Conservation (phyloP, 2,797 vertebrate genomes). For the Fistularia commersonii region DNA sequence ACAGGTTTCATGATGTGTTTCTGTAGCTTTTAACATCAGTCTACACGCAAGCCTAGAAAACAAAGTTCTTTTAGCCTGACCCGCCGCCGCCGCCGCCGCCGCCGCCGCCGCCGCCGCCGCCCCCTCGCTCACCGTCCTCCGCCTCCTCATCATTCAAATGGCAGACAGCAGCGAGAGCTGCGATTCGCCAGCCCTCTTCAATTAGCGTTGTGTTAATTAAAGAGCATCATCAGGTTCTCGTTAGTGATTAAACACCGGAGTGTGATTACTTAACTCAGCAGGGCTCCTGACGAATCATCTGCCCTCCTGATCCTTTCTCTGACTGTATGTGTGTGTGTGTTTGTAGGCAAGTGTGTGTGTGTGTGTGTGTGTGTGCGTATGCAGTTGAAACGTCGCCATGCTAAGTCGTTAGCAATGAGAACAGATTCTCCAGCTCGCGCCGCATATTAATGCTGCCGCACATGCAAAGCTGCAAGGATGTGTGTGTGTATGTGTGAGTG, state of each 20-base stretch:
- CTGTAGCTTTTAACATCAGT: no score
- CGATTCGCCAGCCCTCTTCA: constrained; percentile 65
- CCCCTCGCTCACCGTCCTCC: constrained; percentile 26
- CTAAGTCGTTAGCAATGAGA: constrained; percentile 40
- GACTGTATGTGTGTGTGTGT: constrained; percentile 21
- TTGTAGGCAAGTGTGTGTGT: constrained; percentile 14
- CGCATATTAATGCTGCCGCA: constrained; percentile 69
- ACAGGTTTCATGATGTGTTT: no score
- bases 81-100: no score
- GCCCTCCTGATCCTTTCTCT: constrained; percentile 54
- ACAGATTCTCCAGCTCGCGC: constrained; percentile 62
- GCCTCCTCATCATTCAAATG: constrained; percentile 54
- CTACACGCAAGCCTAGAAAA: no score
- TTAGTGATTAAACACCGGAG: constrained; percentile 92
- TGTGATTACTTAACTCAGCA: constrained; percentile 88
- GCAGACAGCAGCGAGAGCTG: constrained; percentile 47
- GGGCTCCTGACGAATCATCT: constrained; percentile 87
- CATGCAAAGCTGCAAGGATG: constrained; percentile 52
- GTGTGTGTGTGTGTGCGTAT: constrained; percentile 22
- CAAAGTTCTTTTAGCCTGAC: no score
- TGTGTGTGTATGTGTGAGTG: constrained; percentile 33
- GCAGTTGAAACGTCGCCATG: constrained; percentile 39
- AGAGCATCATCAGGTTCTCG: constrained; percentile 89
- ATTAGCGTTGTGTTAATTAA: constrained; percentile 82
- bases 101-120: no score